Percentiles rank a stretch among this genome's conserved stretches.
Evolutionary conservation across 1,140 invertebrate species (phyloP).

Genomic region (Papilio xuthus): DNA sequence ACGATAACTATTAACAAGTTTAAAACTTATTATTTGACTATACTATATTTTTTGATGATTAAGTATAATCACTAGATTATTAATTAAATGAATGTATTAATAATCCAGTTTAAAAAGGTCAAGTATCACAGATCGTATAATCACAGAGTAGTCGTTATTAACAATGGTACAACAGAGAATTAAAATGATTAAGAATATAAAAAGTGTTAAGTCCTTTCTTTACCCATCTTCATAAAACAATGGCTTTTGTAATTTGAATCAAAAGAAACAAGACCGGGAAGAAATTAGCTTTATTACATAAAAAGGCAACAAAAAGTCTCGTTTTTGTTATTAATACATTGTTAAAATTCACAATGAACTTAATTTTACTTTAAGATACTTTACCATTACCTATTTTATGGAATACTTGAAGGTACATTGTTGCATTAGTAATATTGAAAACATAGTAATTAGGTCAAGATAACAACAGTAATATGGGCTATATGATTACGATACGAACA

Average conservation of each 20-base stretch:
- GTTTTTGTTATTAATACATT: neutral
- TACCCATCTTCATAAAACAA: slow-evolving; percentile 22
- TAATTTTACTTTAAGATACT: neutral
- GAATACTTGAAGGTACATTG: neutral
- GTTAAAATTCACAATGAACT: neutral
- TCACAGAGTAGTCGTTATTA: neutral
- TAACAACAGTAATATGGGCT: too few relatives aligned
- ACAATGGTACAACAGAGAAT: slow-evolving; percentile 9
- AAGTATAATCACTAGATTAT: too few relatives aligned
- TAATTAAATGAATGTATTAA: too few relatives aligned
- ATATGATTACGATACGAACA: too few relatives aligned
- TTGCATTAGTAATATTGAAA: too few relatives aligned
- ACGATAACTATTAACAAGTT: too few relatives aligned
- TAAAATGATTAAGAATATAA: slow-evolving; percentile 4
- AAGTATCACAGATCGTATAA: slow-evolving; percentile 1
- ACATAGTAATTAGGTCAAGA: too few relatives aligned
- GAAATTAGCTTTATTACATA: slow-evolving; percentile 29
- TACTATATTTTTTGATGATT: too few relatives aligned
- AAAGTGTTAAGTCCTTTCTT: slow-evolving; percentile 22
- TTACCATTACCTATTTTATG: neutral
- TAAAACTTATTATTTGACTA: too few relatives aligned
- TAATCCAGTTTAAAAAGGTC: neutral
- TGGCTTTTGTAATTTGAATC: slow-evolving; percentile 25
- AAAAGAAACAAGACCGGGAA: slow-evolving; percentile 22
- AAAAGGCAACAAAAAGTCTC: slow-evolving; percentile 18